Conservation (phyloP, 2,797 vertebrate species). For the Sandelia bainsii region DNA sequence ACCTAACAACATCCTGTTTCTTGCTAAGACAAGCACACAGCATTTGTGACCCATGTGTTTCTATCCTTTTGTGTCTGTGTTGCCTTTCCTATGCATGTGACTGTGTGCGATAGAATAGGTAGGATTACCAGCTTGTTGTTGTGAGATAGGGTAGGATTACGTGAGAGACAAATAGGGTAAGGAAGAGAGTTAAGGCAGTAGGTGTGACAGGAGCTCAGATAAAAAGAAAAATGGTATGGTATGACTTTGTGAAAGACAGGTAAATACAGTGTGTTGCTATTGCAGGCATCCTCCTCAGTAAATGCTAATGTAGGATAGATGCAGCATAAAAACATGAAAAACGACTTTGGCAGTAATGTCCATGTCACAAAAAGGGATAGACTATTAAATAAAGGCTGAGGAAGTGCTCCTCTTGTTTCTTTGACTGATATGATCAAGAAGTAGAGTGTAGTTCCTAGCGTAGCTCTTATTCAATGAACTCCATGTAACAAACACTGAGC, state of each 20-base stretch:
- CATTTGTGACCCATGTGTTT: not conserved
- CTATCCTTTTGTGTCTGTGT: slow-evolving; percentile 12
- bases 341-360: no score
- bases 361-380: not conserved
- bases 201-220: slow-evolving; percentile 61
- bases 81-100: slow-evolving; percentile 28
- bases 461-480: slow-evolving; percentile 57
- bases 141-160: slow-evolving; percentile 72
- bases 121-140: slow-evolving; percentile 75
- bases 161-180: slow-evolving; percentile 34
- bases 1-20: slow-evolving; percentile 12
- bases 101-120: slow-evolving; percentile 55
- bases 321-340: not conserved
- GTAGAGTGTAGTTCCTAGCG: slow-evolving; percentile 6
- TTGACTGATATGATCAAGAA: slow-evolving; percentile 41
- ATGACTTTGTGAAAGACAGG: slow-evolving; percentile 35
- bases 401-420: slow-evolving; percentile 41
- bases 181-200: slow-evolving; percentile 46
- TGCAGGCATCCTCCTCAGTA: not conserved
- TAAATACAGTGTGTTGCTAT: not conserved
- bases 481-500: slow-evolving; percentile 49
- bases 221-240: slow-evolving; percentile 55
- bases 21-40: no score
- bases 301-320: not conserved
- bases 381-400: slow-evolving; percentile 5